Percentiles rank a stretch among this genome's conserved stretches.
phyloP scores from a whole-genome alignment of 2,888 invertebrate species.

The Nemotelus nigrinus region DNA sequence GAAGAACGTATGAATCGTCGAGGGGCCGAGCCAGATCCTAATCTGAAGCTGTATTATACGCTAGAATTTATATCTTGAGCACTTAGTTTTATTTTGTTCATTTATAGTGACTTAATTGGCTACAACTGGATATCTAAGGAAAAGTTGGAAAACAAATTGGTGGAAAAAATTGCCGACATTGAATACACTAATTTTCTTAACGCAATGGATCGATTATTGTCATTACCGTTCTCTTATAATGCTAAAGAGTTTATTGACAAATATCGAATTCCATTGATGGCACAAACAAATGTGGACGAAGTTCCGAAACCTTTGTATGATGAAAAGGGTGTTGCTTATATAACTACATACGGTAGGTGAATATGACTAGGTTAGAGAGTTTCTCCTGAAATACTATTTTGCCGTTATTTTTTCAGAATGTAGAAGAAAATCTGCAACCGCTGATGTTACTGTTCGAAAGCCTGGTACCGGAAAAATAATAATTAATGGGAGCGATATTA shows the following conservation, averaged over 20 bases:
- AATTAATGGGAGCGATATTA: constrained; percentile 82
- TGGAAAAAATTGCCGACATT: constrained; percentile 74
- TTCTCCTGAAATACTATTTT: constrained; percentile 37
- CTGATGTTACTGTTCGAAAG: constrained; percentile 79
- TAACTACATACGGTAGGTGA: constrained; percentile 73
- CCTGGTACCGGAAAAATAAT: constrained; percentile 86
- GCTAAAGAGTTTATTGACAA: constrained; percentile 78
- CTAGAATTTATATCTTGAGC: constrained; percentile 53
- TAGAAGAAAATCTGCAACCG: constrained; percentile 76
- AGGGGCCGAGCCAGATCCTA: constrained; percentile 71
- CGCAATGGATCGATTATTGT: constrained; percentile 76
- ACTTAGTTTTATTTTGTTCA: neutral
- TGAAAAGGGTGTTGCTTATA: constrained; percentile 75
- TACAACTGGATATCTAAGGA: constrained; percentile 75
- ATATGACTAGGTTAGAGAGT: constrained; percentile 32
- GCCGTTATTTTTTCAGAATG: constrained; percentile 67
- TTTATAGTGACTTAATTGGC: constrained; percentile 67
- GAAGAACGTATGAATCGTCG: constrained; percentile 77
- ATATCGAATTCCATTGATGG: constrained; percentile 71
- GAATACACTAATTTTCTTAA: constrained; percentile 78
- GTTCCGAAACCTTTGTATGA: constrained; percentile 77
- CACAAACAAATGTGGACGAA: constrained; percentile 69
- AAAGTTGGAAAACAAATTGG: constrained; percentile 71
- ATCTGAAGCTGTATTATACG: constrained; percentile 67
- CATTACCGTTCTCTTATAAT: constrained; percentile 77